These are phyloP conservation scores for Lobophora halterata DNA, from an alignment of 2,888 invertebrate genomes.

Conservation along the genomic window DNA sequence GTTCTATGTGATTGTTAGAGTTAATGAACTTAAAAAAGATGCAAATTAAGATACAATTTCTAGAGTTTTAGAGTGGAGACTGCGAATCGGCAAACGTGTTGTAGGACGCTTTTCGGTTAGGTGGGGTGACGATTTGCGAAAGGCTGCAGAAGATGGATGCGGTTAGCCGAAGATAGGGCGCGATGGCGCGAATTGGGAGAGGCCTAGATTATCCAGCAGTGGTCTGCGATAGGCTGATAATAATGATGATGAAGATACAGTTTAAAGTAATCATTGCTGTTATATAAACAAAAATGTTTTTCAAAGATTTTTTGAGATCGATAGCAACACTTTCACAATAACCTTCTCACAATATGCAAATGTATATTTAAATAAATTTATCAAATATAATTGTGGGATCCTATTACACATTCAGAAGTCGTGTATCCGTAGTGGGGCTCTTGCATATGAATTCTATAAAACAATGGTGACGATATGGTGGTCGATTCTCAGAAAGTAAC, in stretches of 20 bases:
- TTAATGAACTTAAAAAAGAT: background rate
- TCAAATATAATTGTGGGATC: constrained; percentile 80
- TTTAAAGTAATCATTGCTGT: too few species aligned
- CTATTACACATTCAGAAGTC: constrained; percentile 70
- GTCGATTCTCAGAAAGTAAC: constrained; percentile 74
- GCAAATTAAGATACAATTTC: too few species aligned
- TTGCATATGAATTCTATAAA: constrained; percentile 68
- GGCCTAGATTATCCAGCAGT: too few species aligned
- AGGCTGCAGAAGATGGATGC: too few species aligned
- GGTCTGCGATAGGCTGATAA: too few species aligned
- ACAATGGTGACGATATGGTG: constrained; percentile 77
- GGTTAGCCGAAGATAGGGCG: too few species aligned
- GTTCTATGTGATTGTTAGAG: background rate
- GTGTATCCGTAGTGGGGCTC: constrained; percentile 71
- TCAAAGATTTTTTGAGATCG: constrained; percentile 12
- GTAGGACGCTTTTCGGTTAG: too few species aligned
- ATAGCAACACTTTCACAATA: constrained; percentile 53
- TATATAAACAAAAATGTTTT: constrained; percentile 44
- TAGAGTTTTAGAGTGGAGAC: too few species aligned
- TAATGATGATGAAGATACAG: too few species aligned
- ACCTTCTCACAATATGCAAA: constrained; percentile 74
- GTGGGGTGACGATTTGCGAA: too few species aligned
- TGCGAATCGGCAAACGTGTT: too few species aligned
- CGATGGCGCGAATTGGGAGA: too few species aligned
- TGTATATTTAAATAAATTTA: constrained; percentile 73